A percentile compares a stretch with the other conserved stretches of the same genome.
phyloP scores from a whole-genome alignment of 2,797 vertebrate species.

The Phrynocephalus guinanensis region DNA sequence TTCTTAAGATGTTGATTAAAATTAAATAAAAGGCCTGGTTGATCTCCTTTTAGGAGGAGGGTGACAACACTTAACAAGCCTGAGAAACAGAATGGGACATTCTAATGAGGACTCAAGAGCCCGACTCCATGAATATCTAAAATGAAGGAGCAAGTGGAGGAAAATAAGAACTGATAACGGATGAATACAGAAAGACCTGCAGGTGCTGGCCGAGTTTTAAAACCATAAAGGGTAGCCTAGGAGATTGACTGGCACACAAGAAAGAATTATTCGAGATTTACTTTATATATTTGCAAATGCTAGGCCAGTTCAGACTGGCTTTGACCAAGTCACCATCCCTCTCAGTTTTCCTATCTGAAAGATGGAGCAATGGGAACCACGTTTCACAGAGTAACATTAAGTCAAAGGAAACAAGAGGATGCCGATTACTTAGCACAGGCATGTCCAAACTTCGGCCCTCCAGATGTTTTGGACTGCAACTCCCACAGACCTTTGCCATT shows the following conservation, averaged over 20 bases:
- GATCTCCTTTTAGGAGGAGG: conserved; percentile 33
- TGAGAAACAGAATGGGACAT: not conserved
- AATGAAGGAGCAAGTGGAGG: not conserved
- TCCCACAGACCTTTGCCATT: too few relatives aligned
- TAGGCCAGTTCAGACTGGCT: not conserved
- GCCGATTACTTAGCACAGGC: not conserved
- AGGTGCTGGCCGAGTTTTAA: not conserved
- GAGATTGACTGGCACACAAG: fast-evolving
- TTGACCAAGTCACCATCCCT: not conserved
- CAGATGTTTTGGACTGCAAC: too few relatives aligned
- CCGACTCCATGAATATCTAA: not conserved
- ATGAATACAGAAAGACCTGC: not conserved
- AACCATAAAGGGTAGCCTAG: not conserved
- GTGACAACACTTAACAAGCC: conserved; percentile 29
- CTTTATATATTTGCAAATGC: not conserved
- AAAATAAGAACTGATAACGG: fast-evolving
- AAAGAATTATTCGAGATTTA: not conserved
- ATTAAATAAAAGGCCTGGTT: conserved; percentile 26
- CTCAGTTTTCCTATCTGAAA: not conserved
- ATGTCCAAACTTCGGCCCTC: too few relatives aligned
- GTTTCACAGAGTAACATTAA: not conserved
- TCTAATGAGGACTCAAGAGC: conserved; percentile 22
- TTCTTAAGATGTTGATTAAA: conserved; percentile 34
- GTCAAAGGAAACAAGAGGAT: not conserved
- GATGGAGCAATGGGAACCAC: not conserved